These are phyloP conservation scores for Lamellibrachia luymesi DNA, from an alignment of 1,140 invertebrate genomes.

Conservation along the genomic window DNA sequence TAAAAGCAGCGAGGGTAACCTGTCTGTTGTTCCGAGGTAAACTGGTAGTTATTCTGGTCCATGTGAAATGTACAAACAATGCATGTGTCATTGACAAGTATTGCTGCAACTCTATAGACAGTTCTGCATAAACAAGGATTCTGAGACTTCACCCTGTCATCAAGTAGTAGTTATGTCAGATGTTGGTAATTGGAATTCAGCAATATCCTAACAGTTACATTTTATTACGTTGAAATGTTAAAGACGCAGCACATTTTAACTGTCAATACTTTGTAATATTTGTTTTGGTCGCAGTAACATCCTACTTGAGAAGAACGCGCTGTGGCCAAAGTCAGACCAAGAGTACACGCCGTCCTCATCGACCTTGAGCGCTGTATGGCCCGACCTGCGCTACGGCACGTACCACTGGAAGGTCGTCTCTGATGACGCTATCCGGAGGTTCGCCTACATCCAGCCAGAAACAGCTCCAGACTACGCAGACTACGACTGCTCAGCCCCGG, in stretches of 20 bases:
- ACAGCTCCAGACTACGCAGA: neutral
- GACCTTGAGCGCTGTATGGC: neutral
- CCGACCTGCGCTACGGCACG: neutral
- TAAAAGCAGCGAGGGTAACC: too few species aligned
- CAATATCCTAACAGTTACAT: neutral
- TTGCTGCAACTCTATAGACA: too few species aligned
- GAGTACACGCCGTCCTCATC: neutral
- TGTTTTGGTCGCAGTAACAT: neutral
- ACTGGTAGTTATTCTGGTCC: too few species aligned
- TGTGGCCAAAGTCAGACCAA: neutral
- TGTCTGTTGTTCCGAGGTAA: too few species aligned
- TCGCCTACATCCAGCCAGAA: neutral
- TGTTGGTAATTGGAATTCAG: too few species aligned
- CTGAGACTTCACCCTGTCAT: too few species aligned
- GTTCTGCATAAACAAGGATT: too few species aligned
- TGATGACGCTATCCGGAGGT: neutral
- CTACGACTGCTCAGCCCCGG: conserved; percentile 4
- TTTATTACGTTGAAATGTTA: neutral
- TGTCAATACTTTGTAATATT: neutral
- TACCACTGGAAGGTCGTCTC: conserved; percentile 5
- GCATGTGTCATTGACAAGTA: too few species aligned
- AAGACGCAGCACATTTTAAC: neutral
- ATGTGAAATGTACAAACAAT: too few species aligned
- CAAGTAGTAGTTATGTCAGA: too few species aligned
- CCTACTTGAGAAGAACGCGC: neutral